phyloP scores from a whole-genome alignment of 2,797 vertebrate genomes.

The Onychomys arenicola region DNA sequence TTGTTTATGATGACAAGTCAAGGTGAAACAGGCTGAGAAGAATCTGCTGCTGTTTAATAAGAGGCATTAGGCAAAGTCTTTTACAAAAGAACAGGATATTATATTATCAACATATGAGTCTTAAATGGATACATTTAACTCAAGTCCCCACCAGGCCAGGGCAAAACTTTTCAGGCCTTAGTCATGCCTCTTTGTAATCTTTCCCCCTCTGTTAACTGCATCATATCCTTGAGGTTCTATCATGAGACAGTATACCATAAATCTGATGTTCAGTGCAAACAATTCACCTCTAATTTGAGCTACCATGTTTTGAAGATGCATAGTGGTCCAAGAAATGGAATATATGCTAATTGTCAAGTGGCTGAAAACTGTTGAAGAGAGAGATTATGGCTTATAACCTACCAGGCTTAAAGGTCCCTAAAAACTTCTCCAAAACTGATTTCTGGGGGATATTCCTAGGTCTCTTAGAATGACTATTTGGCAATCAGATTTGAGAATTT shows the following conservation, averaged over 20 bases:
- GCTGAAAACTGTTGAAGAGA: neutral
- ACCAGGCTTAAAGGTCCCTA: neutral
- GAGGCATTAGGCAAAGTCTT: neutral
- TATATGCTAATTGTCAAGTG: neutral
- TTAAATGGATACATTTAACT: neutral
- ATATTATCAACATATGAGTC: neutral
- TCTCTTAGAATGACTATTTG: neutral
- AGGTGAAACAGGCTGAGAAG: neutral
- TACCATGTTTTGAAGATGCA: neutral
- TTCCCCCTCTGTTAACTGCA: neutral
- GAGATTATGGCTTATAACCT: neutral
- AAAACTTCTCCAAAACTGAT: conserved; percentile 2
- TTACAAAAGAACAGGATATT: neutral
- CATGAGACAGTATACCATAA: neutral
- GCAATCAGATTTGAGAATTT: neutral
- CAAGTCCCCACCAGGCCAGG: neutral
- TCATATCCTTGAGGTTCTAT: neutral
- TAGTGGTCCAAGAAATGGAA: neutral
- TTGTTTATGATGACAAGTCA: conserved; percentile 2
- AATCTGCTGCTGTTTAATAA: neutral
- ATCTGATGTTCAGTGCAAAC: neutral
- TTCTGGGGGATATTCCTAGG: neutral
- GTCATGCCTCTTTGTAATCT: neutral
- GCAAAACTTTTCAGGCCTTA: neutral
- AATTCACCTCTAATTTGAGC: neutral